phyloP scores from a whole-genome alignment of 2,113 vertebrate genomes.

The Elephantulus edwardii region DNA sequence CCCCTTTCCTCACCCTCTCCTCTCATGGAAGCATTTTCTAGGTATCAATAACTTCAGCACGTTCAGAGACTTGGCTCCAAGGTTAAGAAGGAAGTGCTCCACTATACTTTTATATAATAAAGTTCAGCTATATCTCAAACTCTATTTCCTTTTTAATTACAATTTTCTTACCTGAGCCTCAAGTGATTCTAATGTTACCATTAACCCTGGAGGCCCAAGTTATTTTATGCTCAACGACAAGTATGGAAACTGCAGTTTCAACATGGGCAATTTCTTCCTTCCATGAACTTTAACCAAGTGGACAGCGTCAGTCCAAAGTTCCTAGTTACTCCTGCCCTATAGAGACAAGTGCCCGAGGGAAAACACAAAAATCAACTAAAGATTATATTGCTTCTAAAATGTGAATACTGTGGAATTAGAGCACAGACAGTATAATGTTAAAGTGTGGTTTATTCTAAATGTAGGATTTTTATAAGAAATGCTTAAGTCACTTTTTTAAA shows the following conservation, averaged over 20 bases:
- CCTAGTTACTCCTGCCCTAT: slow-evolving; percentile 48
- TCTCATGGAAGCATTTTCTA: slow-evolving; percentile 60
- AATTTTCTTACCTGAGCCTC: slow-evolving; percentile 80
- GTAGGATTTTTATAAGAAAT: neutral
- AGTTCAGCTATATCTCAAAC: slow-evolving; percentile 77
- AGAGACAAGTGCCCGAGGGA: slow-evolving; percentile 55
- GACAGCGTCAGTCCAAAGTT: slow-evolving; percentile 57
- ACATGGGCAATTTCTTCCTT: slow-evolving; percentile 62
- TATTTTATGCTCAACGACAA: slow-evolving; percentile 66
- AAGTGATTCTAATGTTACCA: slow-evolving; percentile 78
- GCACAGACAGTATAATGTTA: slow-evolving; percentile 58
- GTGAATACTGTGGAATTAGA: slow-evolving; percentile 60
- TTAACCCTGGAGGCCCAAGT: slow-evolving; percentile 73
- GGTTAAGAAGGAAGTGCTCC: slow-evolving; percentile 72
- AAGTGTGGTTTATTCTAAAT: slow-evolving; percentile 46
- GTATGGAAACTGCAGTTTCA: slow-evolving; percentile 55
- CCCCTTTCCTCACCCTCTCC: neutral
- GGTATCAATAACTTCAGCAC: slow-evolving; percentile 60
- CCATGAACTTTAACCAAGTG: slow-evolving; percentile 61
- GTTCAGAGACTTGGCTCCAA: slow-evolving; percentile 68
- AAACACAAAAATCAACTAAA: slow-evolving; percentile 66
- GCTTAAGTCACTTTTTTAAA: slow-evolving; percentile 29
- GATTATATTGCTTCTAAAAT: slow-evolving; percentile 72
- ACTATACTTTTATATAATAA: slow-evolving; percentile 76
- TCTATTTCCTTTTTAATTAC: slow-evolving; percentile 82